Evolutionary conservation across 2,797 vertebrate species (phyloP).

Genomic region (Diceros bicornis): DNA sequence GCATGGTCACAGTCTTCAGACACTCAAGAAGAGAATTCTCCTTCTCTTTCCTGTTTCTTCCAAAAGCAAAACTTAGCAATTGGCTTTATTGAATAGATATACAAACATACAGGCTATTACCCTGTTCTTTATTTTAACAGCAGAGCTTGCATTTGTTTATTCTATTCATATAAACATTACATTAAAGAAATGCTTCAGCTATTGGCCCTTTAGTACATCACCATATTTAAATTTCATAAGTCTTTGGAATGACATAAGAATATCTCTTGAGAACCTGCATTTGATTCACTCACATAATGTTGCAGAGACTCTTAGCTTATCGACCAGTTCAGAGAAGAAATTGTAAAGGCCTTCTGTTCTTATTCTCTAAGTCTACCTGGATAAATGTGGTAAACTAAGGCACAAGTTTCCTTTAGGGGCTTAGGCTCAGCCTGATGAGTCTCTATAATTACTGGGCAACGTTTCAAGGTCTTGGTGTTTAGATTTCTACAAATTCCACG

Average conservation of each 20-base stretch:
- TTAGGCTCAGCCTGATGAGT: not conserved
- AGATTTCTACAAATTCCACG: not conserved
- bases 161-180: not conserved
- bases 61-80: conserved; percentile 5
- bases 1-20: not conserved
- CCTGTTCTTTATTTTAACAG: not conserved
- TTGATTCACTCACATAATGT: not conserved
- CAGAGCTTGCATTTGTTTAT: not conserved
- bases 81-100: not conserved
- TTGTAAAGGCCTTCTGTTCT: not conserved
- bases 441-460: not conserved
- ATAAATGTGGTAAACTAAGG: not conserved
- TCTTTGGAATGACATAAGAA: not conserved
- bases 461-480: not conserved
- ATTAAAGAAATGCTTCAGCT: not conserved
- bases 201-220: not conserved
- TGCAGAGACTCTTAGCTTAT: not conserved
- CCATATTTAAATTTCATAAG: not conserved
- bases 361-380: not conserved
- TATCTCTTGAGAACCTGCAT: conserved; percentile 14
- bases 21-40: not conserved
- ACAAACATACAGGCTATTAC: not conserved
- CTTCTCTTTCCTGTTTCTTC: not conserved
- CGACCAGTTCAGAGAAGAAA: not conserved
- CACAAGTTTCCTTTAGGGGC: not conserved